Evolutionary conservation across 2,888 invertebrate species (phyloP).

Genomic region (Mechanitis messenoides): DNA sequence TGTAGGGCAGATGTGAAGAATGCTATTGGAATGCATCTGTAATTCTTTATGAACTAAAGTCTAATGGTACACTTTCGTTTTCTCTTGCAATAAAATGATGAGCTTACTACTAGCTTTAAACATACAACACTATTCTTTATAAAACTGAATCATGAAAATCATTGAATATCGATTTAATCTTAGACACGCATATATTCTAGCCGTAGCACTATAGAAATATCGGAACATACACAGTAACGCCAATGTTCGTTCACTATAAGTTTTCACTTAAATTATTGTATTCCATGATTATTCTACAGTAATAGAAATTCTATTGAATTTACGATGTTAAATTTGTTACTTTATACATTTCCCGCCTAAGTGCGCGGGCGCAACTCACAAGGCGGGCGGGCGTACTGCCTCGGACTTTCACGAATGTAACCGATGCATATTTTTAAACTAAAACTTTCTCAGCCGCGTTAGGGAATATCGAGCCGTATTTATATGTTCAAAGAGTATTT

Average conservation of each 20-base stretch:
- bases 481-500: conserved; percentile 29
- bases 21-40: conserved; percentile 62
- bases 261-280: neutral
- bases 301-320: neutral
- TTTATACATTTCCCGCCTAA: conserved; percentile 46
- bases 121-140: conserved; percentile 6
- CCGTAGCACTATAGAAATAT: conserved; percentile 23
- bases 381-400: conserved; percentile 58
- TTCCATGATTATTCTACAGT: neutral
- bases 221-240: conserved; percentile 14
- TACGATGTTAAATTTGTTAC: neutral
- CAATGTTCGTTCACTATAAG: neutral
- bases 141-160: conserved; percentile 19
- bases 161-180: conserved; percentile 24
- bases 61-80: neutral
- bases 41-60: conserved; percentile 10
- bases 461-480: conserved; percentile 30
- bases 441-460: conserved; percentile 40
- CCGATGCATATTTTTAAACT: conserved; percentile 70
- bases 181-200: conserved; percentile 22
- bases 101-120: neutral
- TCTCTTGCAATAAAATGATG: neutral
- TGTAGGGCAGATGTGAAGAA: conserved; percentile 39
- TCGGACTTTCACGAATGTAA: conserved; percentile 54
- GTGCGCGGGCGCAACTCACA: conserved; percentile 51